Percentiles rank a stretch among this genome's conserved stretches.
phyloP scores from a whole-genome alignment of 1,140 invertebrate species.

The Aricia agestis region DNA sequence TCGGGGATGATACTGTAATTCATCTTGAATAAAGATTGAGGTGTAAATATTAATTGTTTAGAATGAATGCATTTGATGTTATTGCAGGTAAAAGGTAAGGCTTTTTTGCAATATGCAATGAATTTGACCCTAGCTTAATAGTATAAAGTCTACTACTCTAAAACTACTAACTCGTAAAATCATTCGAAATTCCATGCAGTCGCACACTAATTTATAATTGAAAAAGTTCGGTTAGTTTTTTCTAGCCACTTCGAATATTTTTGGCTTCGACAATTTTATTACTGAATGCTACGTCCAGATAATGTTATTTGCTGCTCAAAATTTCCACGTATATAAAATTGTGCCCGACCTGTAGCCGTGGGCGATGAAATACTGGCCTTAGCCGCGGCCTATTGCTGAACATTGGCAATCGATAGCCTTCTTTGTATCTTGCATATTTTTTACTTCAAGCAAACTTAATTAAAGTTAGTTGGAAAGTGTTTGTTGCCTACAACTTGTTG shows the following conservation, averaged over 20 bases:
- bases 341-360: conserved; percentile 32
- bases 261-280: neutral
- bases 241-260: neutral
- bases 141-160: too few relatives aligned
- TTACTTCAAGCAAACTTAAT: too few relatives aligned
- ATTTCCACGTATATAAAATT: conserved; percentile 45
- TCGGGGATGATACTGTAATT: neutral
- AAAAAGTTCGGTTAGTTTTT: neutral
- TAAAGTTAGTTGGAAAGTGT: too few relatives aligned
- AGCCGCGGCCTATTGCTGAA: conserved; percentile 16
- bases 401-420: conserved; percentile 23
- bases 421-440: too few relatives aligned
- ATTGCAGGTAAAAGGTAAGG: neutral
- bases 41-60: neutral
- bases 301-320: conserved; percentile 9
- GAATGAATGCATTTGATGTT: neutral
- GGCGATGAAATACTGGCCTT: conserved; percentile 38
- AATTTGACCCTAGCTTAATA: too few relatives aligned
- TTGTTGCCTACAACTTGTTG: too few relatives aligned
- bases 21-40: neutral
- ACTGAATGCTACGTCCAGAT: neutral
- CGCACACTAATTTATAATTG: neutral
- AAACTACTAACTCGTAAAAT: too few relatives aligned
- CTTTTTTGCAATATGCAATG: too few relatives aligned
- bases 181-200: neutral